Evolutionary conservation across 2,113 vertebrate genomes (phyloP).

Genomic region (Neodontobutis hainanensis): DNA sequence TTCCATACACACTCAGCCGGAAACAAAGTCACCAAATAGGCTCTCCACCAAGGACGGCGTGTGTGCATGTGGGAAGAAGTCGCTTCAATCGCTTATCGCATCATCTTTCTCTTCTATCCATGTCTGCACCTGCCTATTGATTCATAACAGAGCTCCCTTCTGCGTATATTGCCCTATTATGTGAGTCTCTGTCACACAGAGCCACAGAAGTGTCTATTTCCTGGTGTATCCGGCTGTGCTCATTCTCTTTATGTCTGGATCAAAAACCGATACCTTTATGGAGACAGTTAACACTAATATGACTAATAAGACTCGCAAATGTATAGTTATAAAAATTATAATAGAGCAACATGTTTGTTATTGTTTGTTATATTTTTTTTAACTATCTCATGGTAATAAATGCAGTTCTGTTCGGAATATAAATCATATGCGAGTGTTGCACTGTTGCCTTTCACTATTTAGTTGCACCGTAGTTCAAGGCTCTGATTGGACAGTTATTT

Average conservation of each 20-base stretch:
- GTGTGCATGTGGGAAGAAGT: slow-evolving; percentile 40
- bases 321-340: too few relatives aligned
- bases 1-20: slow-evolving; percentile 24
- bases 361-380: too few relatives aligned
- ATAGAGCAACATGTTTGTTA: too few relatives aligned
- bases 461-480: too few relatives aligned
- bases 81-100: slow-evolving; percentile 46
- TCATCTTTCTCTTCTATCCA: slow-evolving; percentile 29
- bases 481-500: too few relatives aligned
- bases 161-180: slow-evolving; percentile 5
- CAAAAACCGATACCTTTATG: background rate
- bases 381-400: too few relatives aligned
- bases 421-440: too few relatives aligned
- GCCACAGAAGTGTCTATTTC: slow-evolving; percentile 9
- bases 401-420: too few relatives aligned
- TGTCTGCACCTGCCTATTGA: slow-evolving; percentile 41
- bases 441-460: too few relatives aligned
- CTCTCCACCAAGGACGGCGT: slow-evolving; percentile 21
- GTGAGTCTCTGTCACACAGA: background rate
- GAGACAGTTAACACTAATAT: background rate
- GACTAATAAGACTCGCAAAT: background rate
- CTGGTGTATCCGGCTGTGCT: slow-evolving; percentile 7
- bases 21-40: slow-evolving; percentile 39
- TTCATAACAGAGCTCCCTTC: slow-evolving; percentile 22
- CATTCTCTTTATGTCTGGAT: background rate